Percentiles rank a stretch among this genome's conserved stretches.
Conservation (phyloP, 2,113 vertebrate genomes). For the Pedetes capensis region DNA sequence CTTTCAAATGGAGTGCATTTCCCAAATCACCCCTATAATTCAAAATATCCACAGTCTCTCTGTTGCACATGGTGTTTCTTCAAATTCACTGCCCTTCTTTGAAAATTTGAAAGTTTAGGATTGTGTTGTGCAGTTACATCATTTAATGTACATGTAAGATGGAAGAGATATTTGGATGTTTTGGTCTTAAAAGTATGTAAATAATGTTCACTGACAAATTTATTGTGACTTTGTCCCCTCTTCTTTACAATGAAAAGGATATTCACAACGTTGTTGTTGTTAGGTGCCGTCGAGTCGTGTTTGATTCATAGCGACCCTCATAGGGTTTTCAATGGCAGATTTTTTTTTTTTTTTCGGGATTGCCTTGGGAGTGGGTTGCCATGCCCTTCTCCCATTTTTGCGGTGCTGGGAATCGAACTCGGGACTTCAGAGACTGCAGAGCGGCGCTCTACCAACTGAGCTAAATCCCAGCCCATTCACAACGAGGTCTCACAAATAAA, state of each 20-base stretch:
- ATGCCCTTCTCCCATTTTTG: no score
- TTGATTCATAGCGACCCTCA: no score
- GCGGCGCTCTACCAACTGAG: no score
- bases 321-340: no score
- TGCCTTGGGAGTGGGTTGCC: no score
- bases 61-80: not conserved
- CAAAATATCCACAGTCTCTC: not conserved
- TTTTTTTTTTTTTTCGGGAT: no score
- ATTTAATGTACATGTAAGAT: not conserved
- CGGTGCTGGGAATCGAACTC: no score
- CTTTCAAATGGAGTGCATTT: constrained; percentile 16
- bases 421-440: no score
- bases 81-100: not conserved
- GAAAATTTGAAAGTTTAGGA: not conserved
- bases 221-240: not conserved
- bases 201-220: not conserved
- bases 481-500: not conserved
- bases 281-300: no score
- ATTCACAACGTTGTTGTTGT: no score
- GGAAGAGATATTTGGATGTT: not conserved
- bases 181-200: not conserved
- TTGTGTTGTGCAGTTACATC: not conserved
- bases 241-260: not conserved
- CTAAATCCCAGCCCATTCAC: no score
- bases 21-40: not conserved